Conservation (phyloP, 2,797 vertebrate genomes). For the Hydrolagus colliei region DNA sequence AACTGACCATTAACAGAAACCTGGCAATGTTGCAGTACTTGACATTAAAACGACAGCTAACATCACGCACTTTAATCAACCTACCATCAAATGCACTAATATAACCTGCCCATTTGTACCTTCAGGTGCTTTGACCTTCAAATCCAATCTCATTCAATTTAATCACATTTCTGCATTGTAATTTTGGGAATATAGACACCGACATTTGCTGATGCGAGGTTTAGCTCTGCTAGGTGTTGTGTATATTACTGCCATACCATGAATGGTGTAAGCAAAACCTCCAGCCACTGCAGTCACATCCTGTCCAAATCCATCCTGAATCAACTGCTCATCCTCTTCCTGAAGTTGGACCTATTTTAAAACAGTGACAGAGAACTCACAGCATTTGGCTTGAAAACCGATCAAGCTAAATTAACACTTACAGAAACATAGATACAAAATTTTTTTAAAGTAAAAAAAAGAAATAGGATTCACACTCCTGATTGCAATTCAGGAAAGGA, state of each 20-base stretch:
- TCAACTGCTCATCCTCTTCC: slow-evolving; percentile 66
- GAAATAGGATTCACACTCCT: no score
- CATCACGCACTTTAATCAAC: not conserved
- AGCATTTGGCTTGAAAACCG: not conserved
- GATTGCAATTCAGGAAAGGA: no score
- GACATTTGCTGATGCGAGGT: not conserved
- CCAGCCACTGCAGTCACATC: slow-evolving; percentile 87
- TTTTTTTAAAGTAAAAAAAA: no score
- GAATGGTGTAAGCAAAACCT: slow-evolving; percentile 86
- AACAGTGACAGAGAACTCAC: slow-evolving; percentile 34
- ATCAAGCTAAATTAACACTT: not conserved
- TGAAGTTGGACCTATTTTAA: slow-evolving; percentile 44
- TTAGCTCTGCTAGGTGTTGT: not conserved
- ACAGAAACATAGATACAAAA: not conserved
- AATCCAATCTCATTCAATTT: not conserved
- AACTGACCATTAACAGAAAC: not conserved
- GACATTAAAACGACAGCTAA: not conserved
- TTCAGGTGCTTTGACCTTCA: not conserved
- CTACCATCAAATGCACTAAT: not conserved
- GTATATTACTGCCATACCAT: slow-evolving; percentile 56
- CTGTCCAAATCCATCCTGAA: slow-evolving; percentile 78
- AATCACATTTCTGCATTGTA: not conserved
- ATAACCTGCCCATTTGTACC: not conserved
- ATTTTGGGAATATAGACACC: not conserved
- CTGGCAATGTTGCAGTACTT: no score